phyloP scores from a whole-genome alignment of 1,140 invertebrate genomes.

The Lordiphosa collinella region DNA sequence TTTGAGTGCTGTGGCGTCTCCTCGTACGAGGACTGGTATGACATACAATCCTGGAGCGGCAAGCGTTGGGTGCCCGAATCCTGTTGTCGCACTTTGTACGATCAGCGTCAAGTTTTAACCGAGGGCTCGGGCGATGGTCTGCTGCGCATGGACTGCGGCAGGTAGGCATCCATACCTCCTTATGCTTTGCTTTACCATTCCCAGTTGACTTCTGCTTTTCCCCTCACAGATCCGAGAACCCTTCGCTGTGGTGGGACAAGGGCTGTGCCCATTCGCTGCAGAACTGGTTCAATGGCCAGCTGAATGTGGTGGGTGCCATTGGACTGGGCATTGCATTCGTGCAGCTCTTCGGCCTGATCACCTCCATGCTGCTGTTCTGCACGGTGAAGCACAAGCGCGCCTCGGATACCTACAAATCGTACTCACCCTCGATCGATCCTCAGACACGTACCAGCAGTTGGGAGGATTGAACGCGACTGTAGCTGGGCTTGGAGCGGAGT shows the following conservation, averaged over 20 bases:
- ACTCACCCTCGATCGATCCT: constrained; percentile 82
- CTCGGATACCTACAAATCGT: constrained; percentile 86
- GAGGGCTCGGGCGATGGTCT: constrained; percentile 79
- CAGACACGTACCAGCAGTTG: constrained; percentile 80
- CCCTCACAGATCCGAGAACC: constrained; percentile 80
- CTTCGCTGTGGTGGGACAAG: constrained; percentile 83
- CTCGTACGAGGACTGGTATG: constrained; percentile 91
- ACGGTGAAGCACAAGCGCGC: constrained; percentile 86
- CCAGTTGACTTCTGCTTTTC: no score
- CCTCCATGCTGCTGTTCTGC: constrained; percentile 88
- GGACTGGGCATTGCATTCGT: constrained; percentile 86
- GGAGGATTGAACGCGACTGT: constrained; percentile 76
- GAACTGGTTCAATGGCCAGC: constrained; percentile 85
- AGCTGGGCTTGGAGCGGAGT: background rate
- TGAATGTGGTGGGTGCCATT: constrained; percentile 86
- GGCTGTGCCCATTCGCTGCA: constrained; percentile 86
- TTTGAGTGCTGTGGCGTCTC: constrained; percentile 92
- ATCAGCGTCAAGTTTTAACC: constrained; percentile 70
- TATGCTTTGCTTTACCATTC: background rate
- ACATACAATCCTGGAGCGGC: constrained; percentile 88
- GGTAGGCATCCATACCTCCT: constrained; percentile 23
- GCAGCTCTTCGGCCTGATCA: constrained; percentile 87
- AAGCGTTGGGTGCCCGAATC: constrained; percentile 88
- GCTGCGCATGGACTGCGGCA: constrained; percentile 64
- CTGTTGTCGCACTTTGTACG: constrained; percentile 85